These are phyloP conservation scores for Orbicella faveolata DNA, from an alignment of 64 coral and sea anemone species.

Conservation along the genomic window DNA sequence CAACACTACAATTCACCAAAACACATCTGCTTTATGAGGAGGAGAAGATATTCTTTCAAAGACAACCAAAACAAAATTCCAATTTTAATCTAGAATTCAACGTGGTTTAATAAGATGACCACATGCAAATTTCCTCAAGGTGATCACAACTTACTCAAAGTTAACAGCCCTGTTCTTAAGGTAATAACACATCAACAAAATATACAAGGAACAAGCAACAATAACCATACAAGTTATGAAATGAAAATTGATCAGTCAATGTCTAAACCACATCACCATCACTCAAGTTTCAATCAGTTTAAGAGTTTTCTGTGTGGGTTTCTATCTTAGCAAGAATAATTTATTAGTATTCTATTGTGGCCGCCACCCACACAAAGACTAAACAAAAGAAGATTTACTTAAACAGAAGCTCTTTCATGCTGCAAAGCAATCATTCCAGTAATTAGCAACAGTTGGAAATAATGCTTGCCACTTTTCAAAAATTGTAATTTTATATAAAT, in stretches of 20 bases:
- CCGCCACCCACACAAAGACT: neutral
- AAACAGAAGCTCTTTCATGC: neutral
- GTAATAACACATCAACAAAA: neutral
- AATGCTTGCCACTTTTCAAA: no score
- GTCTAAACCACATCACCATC: neutral
- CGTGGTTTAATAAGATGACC: neutral
- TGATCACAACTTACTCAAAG: neutral
- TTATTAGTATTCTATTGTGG: neutral
- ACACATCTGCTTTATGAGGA: neutral
- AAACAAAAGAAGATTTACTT: neutral
- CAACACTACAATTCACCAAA: neutral
- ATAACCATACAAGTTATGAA: neutral
- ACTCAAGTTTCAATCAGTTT: neutral
- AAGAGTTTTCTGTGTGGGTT: neutral
- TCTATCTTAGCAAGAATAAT: neutral
- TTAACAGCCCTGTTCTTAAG: neutral
- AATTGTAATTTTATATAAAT: no score
- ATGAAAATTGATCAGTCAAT: no score
- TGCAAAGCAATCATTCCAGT: neutral
- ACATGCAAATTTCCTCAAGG: neutral
- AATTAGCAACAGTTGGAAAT: no score
- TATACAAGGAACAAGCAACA: neutral
- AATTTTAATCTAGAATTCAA: neutral
- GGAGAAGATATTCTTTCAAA: neutral
- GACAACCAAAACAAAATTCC: neutral